Evolutionary conservation across 2,797 vertebrate species (phyloP).

Genomic region (Pseudotriccus pelzelni): DNA sequence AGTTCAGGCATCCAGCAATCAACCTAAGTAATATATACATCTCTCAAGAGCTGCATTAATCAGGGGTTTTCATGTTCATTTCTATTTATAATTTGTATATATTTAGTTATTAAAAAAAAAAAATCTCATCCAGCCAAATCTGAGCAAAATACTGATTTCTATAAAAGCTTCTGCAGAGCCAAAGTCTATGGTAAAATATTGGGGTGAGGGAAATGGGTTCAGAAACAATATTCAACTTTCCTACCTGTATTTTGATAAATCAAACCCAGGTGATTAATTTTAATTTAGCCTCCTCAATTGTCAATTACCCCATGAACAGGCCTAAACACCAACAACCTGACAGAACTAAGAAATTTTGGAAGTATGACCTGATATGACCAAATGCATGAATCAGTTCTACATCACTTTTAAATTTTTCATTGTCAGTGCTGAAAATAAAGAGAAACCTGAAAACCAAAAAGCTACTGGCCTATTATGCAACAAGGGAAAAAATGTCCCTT

Average conservation of each 20-base stretch:
- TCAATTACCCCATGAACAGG: neutral
- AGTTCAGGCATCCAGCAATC: neutral
- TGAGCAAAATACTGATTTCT: neutral
- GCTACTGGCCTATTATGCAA: neutral
- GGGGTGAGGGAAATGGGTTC: neutral
- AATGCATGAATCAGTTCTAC: neutral
- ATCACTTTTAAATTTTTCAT: neutral
- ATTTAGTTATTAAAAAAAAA: neutral
- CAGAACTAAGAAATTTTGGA: neutral
- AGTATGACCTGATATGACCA: neutral
- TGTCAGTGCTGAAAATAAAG: neutral
- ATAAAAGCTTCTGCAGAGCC: neutral
- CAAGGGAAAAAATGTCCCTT: neutral
- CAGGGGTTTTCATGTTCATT: neutral
- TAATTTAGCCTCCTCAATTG: neutral
- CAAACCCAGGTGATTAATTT: neutral
- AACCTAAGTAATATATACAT: neutral
- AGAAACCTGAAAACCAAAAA: neutral
- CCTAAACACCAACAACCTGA: neutral
- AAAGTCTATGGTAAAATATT: neutral
- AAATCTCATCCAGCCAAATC: neutral
- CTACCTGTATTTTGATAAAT: neutral
- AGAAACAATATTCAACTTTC: neutral
- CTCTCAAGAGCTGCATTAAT: neutral
- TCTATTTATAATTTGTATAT: neutral